Evolutionary conservation across 2,113 vertebrate species (phyloP), one percentile per base, ranked within the genome.

Genomic region (Archilochus colubris): DNA sequence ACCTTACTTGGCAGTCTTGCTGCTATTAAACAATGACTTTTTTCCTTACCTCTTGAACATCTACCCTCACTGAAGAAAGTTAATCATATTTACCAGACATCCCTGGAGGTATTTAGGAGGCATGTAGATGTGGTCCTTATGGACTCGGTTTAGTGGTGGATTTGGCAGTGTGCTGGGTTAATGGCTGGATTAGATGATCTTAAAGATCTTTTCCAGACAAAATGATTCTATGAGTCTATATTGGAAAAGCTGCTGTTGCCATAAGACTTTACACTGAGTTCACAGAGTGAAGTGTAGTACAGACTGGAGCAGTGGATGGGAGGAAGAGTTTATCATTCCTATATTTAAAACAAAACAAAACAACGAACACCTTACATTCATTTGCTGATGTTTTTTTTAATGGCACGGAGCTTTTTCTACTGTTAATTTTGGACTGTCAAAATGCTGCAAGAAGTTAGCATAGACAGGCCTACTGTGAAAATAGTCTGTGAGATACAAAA

Each of bases 401-500:
- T 61, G 30, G 3, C n/a, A 50, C 10, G 30, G n/a, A 82, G 14
- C 14, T 30, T 20, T 61, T 78, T 78, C 27, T 20, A 28, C 18
- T 43, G 18, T 40, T 10, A 64, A 51, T 72, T 89, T 73, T 72
- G 9, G 14, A 14, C 8, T 72, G 30, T 36, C 50, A 92, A 84
- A 88, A 77, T 63, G n/a, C 44, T 72, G 43, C 16, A 70, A 61
- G 84, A 84, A 62, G 38, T 28, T 64, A 62, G 24, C 14, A 17
- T 1, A 46, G 46, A 43, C 11, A 82, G 54, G 82, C 6, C 10
- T 31, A 14, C 27, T 53, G 5, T 33, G 61, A 79, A 82, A 88
- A 75, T 18, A n/a, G 2, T 25, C 38, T 38, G 5, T 30, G 33
- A 76, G 0, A 0, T 51, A 36, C 3, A 8, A 20, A 48, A 17